Evolutionary conservation across 2,797 vertebrate species (phyloP).

Genomic region (Jordanella pulchra): DNA sequence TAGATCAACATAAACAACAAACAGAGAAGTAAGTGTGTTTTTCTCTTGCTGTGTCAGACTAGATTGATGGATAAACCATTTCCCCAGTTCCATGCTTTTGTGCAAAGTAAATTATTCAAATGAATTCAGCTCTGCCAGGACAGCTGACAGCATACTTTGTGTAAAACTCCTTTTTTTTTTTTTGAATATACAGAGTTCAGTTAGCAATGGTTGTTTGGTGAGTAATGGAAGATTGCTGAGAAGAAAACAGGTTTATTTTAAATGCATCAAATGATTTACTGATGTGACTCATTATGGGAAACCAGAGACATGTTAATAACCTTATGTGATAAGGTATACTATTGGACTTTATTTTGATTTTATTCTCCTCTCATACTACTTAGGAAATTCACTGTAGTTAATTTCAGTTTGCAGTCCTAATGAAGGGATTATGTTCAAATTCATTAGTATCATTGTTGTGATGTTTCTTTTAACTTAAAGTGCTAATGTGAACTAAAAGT

Average conservation of each 20-base stretch:
- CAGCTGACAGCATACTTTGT: slow-evolving; percentile 62
- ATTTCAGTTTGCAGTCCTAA: slow-evolving; percentile 39
- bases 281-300: slow-evolving; percentile 14
- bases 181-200: slow-evolving; percentile 53
- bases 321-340: slow-evolving; percentile 2
- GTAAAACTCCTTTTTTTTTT: slow-evolving; percentile 58
- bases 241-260: slow-evolving; percentile 51
- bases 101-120: slow-evolving; percentile 76
- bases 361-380: slow-evolving; percentile 11
- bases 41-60: slow-evolving; percentile 53
- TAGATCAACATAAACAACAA: slow-evolving; percentile 59
- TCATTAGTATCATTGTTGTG: slow-evolving; percentile 51
- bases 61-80: slow-evolving; percentile 72
- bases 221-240: slow-evolving; percentile 56
- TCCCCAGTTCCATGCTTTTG: slow-evolving; percentile 61
- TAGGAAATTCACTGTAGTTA: slow-evolving; percentile 26
- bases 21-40: slow-evolving; percentile 39
- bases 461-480: slow-evolving; percentile 51
- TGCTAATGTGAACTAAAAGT: slow-evolving; percentile 61
- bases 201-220: slow-evolving; percentile 65
- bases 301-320: slow-evolving; percentile 27
- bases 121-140: slow-evolving; percentile 65
- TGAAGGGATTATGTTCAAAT: slow-evolving; percentile 56
- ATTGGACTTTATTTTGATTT: slow-evolving; percentile 15
- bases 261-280: slow-evolving; percentile 59